A percentile compares a stretch with the other conserved stretches of the same genome.
phyloP scores from a whole-genome alignment of 2,113 vertebrate genomes.

The Pachycephala philippinensis region DNA sequence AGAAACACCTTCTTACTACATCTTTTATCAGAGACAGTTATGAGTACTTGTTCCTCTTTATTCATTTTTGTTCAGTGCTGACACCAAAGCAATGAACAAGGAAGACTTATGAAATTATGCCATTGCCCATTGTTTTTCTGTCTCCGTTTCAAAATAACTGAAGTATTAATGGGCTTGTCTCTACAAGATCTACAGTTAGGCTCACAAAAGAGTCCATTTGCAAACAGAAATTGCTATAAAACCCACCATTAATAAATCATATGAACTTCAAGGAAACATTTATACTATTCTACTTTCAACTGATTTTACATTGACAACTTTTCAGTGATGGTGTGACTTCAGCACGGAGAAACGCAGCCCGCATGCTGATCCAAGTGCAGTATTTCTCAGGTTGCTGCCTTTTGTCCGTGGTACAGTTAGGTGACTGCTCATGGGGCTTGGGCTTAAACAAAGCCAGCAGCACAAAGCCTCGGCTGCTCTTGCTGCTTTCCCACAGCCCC shows the following conservation, averaged over 20 bases:
- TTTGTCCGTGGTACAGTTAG: background rate
- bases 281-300: background rate
- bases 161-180: background rate
- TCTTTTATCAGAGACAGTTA: background rate
- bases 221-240: background rate
- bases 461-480: conserved; percentile 17
- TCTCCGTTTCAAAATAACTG: background rate
- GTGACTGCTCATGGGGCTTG: background rate
- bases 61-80: background rate
- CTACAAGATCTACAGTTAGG: background rate
- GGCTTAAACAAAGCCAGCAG: background rate
- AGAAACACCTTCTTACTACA: background rate
- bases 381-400: background rate
- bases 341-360: background rate
- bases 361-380: background rate
- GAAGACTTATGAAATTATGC: background rate
- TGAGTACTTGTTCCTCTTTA: background rate
- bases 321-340: background rate
- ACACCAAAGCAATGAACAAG: background rate
- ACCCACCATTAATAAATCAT: background rate
- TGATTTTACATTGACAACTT: background rate
- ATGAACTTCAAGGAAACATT: background rate
- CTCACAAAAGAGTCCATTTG: background rate
- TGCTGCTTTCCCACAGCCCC: conserved; percentile 48
- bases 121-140: background rate